Evolutionary conservation across 2,113 vertebrate species (phyloP).

Genomic region (Mesoclemmys tuberculata): DNA sequence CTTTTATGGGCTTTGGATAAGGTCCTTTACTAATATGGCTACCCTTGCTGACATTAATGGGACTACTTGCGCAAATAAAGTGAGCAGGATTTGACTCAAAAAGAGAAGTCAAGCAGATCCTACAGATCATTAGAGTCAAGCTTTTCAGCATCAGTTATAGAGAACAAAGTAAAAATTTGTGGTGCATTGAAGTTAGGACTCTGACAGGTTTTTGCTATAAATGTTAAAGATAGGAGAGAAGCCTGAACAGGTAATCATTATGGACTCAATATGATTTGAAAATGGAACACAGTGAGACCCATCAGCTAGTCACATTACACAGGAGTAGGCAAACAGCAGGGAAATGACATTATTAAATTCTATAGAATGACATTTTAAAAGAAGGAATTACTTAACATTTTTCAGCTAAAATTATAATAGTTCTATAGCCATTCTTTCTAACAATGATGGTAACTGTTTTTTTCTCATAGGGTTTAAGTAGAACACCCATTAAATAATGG

Average conservation of each 20-base stretch:
- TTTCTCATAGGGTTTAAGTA: not conserved
- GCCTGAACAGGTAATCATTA: slow-evolving; percentile 6
- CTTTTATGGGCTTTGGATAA: not conserved
- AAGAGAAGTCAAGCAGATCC: slow-evolving; percentile 11
- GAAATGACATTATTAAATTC: not conserved
- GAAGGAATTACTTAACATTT: slow-evolving; percentile 12
- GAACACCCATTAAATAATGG: not conserved
- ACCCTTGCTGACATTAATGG: not conserved
- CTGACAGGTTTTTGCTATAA: not conserved
- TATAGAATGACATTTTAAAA: not conserved
- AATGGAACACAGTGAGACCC: not conserved
- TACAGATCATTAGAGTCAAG: not conserved
- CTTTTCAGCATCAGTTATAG: not conserved
- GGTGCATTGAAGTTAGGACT: not conserved
- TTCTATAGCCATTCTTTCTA: not conserved
- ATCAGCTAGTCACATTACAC: not conserved
- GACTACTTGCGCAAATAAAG: not conserved
- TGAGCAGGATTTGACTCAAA: not conserved
- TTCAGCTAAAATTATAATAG: not conserved
- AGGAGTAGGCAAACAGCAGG: not conserved
- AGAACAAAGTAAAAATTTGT: slow-evolving; percentile 5
- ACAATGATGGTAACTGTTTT: slow-evolving; percentile 7
- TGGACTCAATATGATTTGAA: not conserved
- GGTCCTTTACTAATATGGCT: not conserved
- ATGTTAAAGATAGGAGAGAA: not conserved